Conservation (phyloP, 2,113 vertebrate species). For the Litocranius walleri region DNA sequence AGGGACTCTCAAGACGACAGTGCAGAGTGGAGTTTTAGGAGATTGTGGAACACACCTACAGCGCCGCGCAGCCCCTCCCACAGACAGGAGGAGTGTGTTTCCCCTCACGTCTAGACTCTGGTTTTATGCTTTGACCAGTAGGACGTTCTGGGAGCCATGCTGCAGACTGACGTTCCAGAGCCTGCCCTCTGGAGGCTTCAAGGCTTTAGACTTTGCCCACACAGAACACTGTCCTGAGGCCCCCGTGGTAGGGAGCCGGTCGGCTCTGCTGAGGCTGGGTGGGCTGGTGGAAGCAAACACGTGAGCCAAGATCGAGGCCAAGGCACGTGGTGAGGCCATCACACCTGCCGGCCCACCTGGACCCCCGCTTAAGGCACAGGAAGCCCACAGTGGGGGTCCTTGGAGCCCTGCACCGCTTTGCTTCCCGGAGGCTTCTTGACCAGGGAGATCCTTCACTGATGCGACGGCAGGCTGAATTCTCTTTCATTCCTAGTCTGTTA, state of each 20-base stretch:
- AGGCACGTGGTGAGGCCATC: no score
- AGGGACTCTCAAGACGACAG: neutral
- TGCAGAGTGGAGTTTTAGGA: no score
- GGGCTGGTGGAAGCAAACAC: accelerated
- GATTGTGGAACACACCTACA: accelerated
- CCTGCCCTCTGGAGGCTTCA: neutral
- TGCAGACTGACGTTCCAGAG: neutral
- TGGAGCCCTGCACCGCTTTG: accelerated
- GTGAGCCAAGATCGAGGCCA: accelerated
- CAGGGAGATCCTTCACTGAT: accelerated
- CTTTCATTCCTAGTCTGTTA: neutral
- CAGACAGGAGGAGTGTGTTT: no score
- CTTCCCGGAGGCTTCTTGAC: accelerated
- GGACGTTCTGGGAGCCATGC: neutral
- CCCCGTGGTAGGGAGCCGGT: accelerated
- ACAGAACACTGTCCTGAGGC: no score
- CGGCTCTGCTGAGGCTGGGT: accelerated
- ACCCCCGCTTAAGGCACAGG: accelerated
- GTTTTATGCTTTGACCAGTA: neutral
- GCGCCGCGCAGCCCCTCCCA: accelerated
- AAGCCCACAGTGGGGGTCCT: neutral
- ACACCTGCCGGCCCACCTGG: neutral
- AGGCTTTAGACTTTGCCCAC: accelerated
- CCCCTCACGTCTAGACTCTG: neutral
- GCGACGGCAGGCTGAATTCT: accelerated